These are phyloP conservation scores for Piscicola geometra DNA, from an alignment of 2,888 invertebrate species.

Conservation along the genomic window DNA sequence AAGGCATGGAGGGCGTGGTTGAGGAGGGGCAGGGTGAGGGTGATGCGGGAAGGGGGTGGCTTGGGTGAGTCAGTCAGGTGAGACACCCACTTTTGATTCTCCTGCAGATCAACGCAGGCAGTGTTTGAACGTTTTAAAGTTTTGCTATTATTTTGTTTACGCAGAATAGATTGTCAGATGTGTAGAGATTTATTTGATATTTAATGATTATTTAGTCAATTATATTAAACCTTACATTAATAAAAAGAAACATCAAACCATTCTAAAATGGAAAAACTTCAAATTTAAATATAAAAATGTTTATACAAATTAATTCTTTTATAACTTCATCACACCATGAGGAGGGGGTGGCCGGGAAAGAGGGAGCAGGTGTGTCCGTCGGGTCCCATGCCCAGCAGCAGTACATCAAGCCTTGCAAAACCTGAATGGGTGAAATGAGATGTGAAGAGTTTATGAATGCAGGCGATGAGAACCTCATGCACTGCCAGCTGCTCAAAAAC, in stretches of 20 bases:
- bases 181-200: no score
- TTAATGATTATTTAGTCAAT: background rate
- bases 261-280: background rate
- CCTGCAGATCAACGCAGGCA: no score
- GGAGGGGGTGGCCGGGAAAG: conserved; percentile 70
- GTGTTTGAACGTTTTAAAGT: no score
- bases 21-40: conserved; percentile 82
- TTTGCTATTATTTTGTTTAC: no score
- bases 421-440: no score
- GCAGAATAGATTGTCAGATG: no score
- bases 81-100: conserved; percentile 65
- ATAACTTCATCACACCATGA: no score
- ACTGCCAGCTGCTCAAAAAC: no score
- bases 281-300: conserved; percentile 12
- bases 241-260: background rate
- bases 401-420: conserved; percentile 74
- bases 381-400: conserved; percentile 91
- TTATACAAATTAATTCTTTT: no score
- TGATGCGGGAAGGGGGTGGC: conserved; percentile 83
- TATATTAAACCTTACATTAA: background rate
- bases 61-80: conserved; percentile 89
- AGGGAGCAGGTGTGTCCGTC: conserved; percentile 97
- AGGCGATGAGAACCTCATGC: no score
- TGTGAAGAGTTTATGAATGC: no score
- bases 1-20: conserved; percentile 78